Evolutionary conservation across 2,113 vertebrate genomes (phyloP), one percentile per base, ranked within the genome.

Genomic region (Carassius gibelio): DNA sequence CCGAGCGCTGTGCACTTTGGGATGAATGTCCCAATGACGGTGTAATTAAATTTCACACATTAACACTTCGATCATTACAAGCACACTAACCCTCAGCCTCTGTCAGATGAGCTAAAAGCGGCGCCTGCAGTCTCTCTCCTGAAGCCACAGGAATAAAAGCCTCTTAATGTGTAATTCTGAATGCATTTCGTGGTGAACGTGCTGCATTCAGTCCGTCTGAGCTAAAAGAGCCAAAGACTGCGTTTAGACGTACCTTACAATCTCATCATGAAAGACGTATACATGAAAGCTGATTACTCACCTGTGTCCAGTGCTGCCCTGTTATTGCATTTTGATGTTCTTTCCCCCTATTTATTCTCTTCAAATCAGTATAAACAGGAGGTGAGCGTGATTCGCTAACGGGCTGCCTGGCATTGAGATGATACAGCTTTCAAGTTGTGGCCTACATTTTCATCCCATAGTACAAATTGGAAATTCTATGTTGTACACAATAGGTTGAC

Each of bases 21-120:
- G 55, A 62, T n/a, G 26, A 36, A 61, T 36, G 21, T n/a, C 57
- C 76, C 76, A 79, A 36, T 10, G 17, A 77, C 15, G 5, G 19
- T 30, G 55, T 81, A 66, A 82, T 86, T 42, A 48, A 69, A 83
- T 83, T 83, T 77, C 71, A 75, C 61, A 68, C 48, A 57, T 85
- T 72, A 84, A 52, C 21, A 52, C 64, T 78, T 78, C 71, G 78
- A 84, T 84, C 78, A 86, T 68, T 79, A 64, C 83, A 88, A 78
- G 69, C 59, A 64, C 34, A 62, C 81, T 77, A 82, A 69, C 72
- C 21, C 17, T 45, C 30, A 77, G 23, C 76, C 76, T 14, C 42
- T 62, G 50, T 72, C 79, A 64, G 81, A 61, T 17, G 15, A 66
- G 57, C 77, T 30, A 8, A 78, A 71, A 50, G 17, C 34, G 10